Evolutionary conservation across 1,140 invertebrate genomes (phyloP).

Genomic region (Sarcophaga bullata): DNA sequence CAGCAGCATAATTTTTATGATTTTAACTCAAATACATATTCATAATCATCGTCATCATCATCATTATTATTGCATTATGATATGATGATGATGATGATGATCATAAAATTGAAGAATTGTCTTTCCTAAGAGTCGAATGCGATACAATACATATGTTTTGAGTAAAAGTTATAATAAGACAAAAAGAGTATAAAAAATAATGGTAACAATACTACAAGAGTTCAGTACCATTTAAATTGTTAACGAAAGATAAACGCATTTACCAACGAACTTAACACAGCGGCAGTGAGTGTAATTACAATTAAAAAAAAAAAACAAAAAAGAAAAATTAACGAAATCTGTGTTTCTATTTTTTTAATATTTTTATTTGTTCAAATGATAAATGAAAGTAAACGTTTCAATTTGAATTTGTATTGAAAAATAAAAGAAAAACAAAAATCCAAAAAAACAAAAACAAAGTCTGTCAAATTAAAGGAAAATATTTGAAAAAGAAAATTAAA

Average conservation of each 20-base stretch:
- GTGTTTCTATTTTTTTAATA: too few species aligned
- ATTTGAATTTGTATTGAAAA: neutral
- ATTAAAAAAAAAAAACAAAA: too few species aligned
- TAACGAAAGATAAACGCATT: slow-evolving; percentile 17
- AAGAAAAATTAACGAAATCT: too few species aligned
- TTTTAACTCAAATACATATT: too few species aligned
- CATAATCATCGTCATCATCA: too few species aligned
- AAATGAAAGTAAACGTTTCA: neutral
- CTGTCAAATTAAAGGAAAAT: neutral
- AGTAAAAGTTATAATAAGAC: neutral
- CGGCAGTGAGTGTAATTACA: neutral
- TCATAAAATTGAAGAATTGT: neutral
- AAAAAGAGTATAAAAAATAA: slow-evolving; percentile 37
- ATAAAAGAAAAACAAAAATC: too few species aligned
- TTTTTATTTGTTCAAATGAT: too few species aligned
- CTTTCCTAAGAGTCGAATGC: neutral
- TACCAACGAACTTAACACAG: neutral
- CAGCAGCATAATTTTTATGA: too few species aligned
- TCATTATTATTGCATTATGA: too few species aligned
- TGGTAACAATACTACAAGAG: slow-evolving; percentile 37
- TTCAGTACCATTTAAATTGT: slow-evolving; percentile 30
- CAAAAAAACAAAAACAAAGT: too few species aligned
- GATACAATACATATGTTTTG: neutral
- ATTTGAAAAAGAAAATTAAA: slow-evolving; percentile 12
- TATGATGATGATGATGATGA: neutral